Conservation (phyloP, 2,797 vertebrate species). For the Chaetophractus vellerosus region DNA sequence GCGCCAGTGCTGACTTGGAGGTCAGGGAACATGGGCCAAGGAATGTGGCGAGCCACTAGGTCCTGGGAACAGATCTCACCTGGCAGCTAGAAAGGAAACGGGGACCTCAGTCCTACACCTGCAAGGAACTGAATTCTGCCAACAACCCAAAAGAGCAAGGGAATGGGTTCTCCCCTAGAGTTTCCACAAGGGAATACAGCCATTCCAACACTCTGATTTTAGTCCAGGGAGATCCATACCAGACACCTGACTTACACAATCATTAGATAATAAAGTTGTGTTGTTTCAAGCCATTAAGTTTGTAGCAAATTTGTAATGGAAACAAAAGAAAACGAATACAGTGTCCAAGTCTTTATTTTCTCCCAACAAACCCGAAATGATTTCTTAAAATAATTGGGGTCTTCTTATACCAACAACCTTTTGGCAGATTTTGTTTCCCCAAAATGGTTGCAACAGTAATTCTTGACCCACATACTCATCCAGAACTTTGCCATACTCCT, state of each 20-base stretch:
- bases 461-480: neutral
- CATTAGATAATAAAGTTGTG: neutral
- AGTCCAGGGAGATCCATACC: neutral
- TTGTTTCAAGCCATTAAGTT: neutral
- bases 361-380: constrained; percentile 5
- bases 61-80: neutral
- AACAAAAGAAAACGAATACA: neutral
- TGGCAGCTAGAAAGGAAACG: neutral
- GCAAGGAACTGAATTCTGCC: neutral
- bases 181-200: neutral
- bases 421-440: neutral
- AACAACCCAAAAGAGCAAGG: neutral
- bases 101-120: neutral
- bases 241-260: neutral
- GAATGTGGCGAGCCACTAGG: neutral
- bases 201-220: neutral
- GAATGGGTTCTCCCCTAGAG: neutral
- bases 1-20: neutral
- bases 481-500: neutral
- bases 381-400: neutral
- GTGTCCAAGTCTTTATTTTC: neutral
- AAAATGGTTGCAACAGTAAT: neutral
- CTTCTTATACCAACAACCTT: neutral
- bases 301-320: neutral
- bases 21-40: neutral